A percentile compares a stretch with the other conserved stretches of the same genome.
Conservation (phyloP, 2,113 vertebrate genomes). For the Labeo rohita region DNA sequence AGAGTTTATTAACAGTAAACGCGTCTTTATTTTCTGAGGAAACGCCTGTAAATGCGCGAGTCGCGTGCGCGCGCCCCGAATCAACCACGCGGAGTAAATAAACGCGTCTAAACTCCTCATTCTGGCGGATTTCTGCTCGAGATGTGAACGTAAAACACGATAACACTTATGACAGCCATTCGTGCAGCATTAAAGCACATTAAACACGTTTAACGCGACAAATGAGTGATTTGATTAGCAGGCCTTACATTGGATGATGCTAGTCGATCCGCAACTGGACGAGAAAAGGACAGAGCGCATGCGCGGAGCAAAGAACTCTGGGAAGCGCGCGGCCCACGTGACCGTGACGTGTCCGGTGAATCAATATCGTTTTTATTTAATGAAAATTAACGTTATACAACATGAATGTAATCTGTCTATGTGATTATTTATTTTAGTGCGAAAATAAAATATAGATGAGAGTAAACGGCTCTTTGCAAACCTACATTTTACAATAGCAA, state of each 20-base stretch:
- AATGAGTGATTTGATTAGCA: background rate
- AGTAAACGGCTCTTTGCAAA: no score
- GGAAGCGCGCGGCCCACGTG: background rate
- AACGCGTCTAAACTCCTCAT: background rate
- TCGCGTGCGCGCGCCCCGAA: background rate
- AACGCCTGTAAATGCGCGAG: background rate
- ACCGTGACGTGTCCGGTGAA: background rate
- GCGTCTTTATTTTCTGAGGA: no score
- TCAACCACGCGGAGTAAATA: background rate
- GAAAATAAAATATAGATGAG: no score
- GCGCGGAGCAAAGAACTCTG: slow-evolving; percentile 63
- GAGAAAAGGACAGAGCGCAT: slow-evolving; percentile 78
- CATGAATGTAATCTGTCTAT: no score
- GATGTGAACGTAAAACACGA: background rate
- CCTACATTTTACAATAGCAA: no score
- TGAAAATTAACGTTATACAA: background rate
- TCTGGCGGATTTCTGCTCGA: background rate
- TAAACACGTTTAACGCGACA: background rate
- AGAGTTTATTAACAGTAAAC: no score
- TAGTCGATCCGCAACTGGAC: slow-evolving; percentile 68
- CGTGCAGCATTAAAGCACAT: background rate
- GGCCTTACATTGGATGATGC: slow-evolving; percentile 76
- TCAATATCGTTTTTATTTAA: background rate
- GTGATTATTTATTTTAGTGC: no score
- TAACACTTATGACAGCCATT: background rate